These are phyloP conservation scores for Brenthis daphne DNA, from an alignment of 2,888 invertebrate species.

Conservation along the genomic window DNA sequence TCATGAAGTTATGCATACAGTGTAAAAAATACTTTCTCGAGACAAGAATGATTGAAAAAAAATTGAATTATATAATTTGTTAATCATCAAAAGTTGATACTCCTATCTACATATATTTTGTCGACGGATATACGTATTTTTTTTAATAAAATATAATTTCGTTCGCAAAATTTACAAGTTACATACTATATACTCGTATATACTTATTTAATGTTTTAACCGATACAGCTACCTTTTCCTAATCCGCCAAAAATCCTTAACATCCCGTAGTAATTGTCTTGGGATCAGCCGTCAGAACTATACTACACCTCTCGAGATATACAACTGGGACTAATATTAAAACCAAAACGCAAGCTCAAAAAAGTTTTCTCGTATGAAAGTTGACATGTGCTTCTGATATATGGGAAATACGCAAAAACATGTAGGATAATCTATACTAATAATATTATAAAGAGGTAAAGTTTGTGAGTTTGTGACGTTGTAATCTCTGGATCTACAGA, in stretches of 20 bases:
- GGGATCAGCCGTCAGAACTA: conserved; percentile 11
- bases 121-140: no score
- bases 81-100: no score
- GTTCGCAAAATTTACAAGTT: no score
- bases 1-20: no score
- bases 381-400: conserved; percentile 9
- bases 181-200: neutral
- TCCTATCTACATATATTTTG: no score
- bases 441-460: no score
- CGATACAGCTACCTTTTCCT: neutral
- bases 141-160: no score
- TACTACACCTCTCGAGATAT: conserved; percentile 4
- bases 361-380: conserved; percentile 13
- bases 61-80: no score
- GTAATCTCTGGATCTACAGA: no score
- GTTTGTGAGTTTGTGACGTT: no score
- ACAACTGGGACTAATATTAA: conserved; percentile 8
- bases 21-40: no score
- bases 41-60: no score
- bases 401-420: neutral
- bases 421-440: neutral
- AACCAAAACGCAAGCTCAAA: conserved; percentile 3
- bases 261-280: conserved; percentile 2
- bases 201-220: conserved; percentile 12
- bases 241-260: conserved; percentile 9